Percentiles rank a stretch among this genome's conserved stretches.
These are phyloP conservation scores for Neodontobutis hainanensis DNA, from an alignment of 2,113 vertebrate genomes.

Conservation along the genomic window DNA sequence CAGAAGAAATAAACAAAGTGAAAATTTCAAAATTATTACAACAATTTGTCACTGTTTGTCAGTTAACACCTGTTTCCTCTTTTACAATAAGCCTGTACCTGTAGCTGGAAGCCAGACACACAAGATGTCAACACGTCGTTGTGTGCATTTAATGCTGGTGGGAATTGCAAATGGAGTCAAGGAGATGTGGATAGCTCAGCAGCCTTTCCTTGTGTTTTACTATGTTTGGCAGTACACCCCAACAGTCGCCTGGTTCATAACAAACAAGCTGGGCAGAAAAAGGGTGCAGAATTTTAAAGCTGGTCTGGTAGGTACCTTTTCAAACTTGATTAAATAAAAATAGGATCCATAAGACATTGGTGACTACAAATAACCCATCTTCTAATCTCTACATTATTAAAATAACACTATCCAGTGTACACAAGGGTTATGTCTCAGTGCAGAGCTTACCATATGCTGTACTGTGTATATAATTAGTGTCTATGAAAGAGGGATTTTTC, in stretches of 20 bases:
- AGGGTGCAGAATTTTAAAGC: conserved; percentile 90
- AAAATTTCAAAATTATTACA: conserved; percentile 3
- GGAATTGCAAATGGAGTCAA: conserved; percentile 84
- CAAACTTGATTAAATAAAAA: neutral
- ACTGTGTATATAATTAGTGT: no score
- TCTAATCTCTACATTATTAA: no score
- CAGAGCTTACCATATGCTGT: no score
- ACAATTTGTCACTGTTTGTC: neutral
- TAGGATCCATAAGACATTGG: neutral
- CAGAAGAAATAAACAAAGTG: conserved; percentile 86
- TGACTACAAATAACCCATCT: no score
- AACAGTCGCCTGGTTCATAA: conserved; percentile 84
- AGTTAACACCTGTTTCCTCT: conserved; percentile 5
- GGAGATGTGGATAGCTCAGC: conserved; percentile 90
- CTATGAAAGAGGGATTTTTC: no score
- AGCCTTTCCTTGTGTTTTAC: conserved; percentile 83
- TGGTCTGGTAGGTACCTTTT: conserved; percentile 81
- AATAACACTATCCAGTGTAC: no score
- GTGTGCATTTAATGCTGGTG: conserved; percentile 86
- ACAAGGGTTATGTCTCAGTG: no score
- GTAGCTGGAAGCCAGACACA: conserved; percentile 76
- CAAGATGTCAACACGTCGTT: conserved; percentile 90
- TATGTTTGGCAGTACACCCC: conserved; percentile 92
- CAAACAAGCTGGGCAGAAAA: conserved; percentile 78
- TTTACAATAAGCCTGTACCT: conserved; percentile 52